Evolutionary conservation across 2,888 invertebrate species (phyloP).

Genomic region (Barypeithes pellucidus): DNA sequence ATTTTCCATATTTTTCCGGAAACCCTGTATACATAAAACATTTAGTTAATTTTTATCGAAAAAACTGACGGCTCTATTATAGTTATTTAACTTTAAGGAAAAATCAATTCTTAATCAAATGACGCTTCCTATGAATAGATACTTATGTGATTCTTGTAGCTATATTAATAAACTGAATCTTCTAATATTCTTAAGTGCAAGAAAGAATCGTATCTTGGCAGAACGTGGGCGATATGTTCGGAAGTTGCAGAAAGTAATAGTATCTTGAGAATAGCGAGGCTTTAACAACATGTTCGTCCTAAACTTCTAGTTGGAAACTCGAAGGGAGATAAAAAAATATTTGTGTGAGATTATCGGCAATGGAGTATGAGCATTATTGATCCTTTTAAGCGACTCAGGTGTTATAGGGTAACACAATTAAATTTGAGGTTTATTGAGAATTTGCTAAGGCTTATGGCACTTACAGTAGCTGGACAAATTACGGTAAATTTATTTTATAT

Average conservation of each 20-base stretch:
- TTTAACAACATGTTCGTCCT: conserved; percentile 33
- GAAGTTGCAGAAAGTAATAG: conserved; percentile 25
- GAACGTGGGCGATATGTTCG: conserved; percentile 32
- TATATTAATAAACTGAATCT: too few relatives aligned
- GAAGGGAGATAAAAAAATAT: conserved; percentile 38
- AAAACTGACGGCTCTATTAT: too few relatives aligned
- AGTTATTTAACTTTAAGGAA: too few relatives aligned
- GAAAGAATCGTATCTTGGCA: conserved; percentile 12
- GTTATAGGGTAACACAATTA: conserved; percentile 6
- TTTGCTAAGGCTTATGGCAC: background rate
- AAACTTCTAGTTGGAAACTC: conserved; percentile 32
- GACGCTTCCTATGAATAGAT: too few relatives aligned
- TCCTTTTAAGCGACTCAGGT: conserved; percentile 29
- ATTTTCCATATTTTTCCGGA: too few relatives aligned
- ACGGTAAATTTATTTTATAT: too few relatives aligned
- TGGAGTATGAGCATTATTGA: conserved; percentile 31
- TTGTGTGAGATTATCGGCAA: conserved; percentile 39
- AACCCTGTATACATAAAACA: too few relatives aligned
- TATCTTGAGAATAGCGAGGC: conserved; percentile 27
- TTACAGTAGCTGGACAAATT: conserved; percentile 6
- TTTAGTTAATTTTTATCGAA: too few relatives aligned
- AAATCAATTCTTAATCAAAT: too few relatives aligned
- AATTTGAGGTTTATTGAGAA: conserved; percentile 4
- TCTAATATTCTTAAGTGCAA: conserved; percentile 12
- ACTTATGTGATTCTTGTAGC: too few relatives aligned